These are phyloP conservation scores for Phorcus lineatus DNA, from an alignment of 2,888 invertebrate genomes.

Conservation along the genomic window DNA sequence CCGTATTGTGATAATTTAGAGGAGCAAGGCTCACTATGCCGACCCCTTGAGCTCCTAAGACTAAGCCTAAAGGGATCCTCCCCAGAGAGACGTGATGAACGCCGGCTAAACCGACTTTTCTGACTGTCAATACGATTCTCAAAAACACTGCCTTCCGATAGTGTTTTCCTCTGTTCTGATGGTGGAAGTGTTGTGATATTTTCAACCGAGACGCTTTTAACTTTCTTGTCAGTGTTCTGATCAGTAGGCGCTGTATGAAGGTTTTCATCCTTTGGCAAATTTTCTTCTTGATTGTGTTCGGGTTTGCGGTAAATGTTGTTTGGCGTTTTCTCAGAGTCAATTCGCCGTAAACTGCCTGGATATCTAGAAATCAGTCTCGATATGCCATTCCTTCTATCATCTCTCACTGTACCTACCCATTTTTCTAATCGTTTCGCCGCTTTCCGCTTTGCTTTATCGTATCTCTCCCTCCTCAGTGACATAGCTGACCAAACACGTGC, in stretches of 20 bases:
- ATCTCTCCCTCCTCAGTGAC: constrained; percentile 25
- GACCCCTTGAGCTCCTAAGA: neutral
- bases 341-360: neutral
- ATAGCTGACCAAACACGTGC: constrained; percentile 25
- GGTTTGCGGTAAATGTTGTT: neutral
- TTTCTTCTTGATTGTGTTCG: neutral
- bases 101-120: neutral
- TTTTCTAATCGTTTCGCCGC: constrained; percentile 33
- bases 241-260: neutral
- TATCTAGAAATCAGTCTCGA: neutral
- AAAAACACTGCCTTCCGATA: neutral
- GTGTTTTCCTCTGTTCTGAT: neutral
- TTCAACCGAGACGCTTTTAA: neutral
- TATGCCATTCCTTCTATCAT: constrained; percentile 39
- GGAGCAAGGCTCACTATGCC: neutral
- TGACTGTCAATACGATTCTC: neutral
- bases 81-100: neutral
- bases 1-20: neutral
- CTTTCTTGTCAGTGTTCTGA: neutral
- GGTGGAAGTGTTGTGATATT: neutral
- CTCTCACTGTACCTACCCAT: constrained; percentile 38
- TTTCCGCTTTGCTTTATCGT: constrained; percentile 28
- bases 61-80: neutral
- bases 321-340: neutral
- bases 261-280: neutral